Evolutionary conservation across 2,888 invertebrate genomes (phyloP).

Genomic region (Eupeodes latifasciatus): DNA sequence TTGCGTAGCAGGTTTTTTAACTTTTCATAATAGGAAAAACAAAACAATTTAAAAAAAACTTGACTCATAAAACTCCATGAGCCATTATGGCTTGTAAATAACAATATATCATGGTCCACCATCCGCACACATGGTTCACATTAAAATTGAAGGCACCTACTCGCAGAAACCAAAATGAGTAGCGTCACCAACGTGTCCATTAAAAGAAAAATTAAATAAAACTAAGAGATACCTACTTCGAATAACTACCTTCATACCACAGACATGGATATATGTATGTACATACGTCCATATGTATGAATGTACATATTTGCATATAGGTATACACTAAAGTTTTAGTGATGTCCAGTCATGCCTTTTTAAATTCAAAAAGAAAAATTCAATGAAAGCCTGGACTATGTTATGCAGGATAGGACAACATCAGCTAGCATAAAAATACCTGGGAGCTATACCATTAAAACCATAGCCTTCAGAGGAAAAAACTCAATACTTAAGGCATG

Average conservation of each 20-base stretch:
- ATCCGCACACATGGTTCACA: neutral
- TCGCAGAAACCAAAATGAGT: slow-evolving; percentile 6
- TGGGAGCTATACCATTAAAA: slow-evolving; percentile 3
- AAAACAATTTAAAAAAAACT: neutral
- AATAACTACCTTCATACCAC: neutral
- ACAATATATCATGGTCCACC: too few relatives aligned
- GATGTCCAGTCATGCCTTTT: slow-evolving; percentile 39
- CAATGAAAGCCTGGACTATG: neutral
- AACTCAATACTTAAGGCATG: slow-evolving; percentile 54
- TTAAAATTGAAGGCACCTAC: neutral
- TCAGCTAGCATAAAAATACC: slow-evolving; percentile 16
- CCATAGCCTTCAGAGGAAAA: slow-evolving; percentile 34
- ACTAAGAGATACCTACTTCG: slow-evolving; percentile 43
- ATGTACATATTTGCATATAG: slow-evolving; percentile 12
- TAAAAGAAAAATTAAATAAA: slow-evolving; percentile 51
- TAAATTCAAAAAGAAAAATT: slow-evolving; percentile 20
- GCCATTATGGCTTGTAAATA: too few relatives aligned
- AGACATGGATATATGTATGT: neutral
- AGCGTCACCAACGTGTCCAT: slow-evolving; percentile 23
- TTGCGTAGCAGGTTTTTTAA: too few relatives aligned
- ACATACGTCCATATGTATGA: neutral
- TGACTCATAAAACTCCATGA: neutral
- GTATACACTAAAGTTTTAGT: neutral
- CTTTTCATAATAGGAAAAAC: too few relatives aligned
- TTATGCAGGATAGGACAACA: slow-evolving; percentile 9